Base-by-base conservation (phyloP, 2,888 invertebrate genomes). In the Andrena marginata region DNA sequence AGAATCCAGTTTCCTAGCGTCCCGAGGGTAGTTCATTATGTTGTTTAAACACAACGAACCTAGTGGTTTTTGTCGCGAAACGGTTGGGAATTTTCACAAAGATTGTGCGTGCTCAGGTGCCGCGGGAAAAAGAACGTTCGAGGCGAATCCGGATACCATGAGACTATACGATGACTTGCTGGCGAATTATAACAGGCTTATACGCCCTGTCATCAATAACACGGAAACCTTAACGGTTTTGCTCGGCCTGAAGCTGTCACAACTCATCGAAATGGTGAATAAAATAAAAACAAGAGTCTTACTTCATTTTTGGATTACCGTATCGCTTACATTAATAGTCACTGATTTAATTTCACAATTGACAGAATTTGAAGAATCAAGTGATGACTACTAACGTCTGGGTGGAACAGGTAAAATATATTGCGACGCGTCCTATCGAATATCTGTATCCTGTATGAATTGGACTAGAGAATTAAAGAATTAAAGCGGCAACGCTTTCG, bases 361-460 rank as follows among this genome's bases (percentile, higher is more conserved):
- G 89, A 2, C 89, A 94, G 95, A 98, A 98, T 93, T 93, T 98
- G 80, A 98, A 98, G 94, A 98, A 98, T 94, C 98, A 98, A 94
- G 97, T 98, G 82, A 98, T 98, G 98, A 98, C 98, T 0, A 98
- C 98, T 0, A 98, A 98, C 93, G 95, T 98, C 16, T 98, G 98
- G 98, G 98, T 98, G 1, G 97, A 98, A 86, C 98, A 98, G 96
- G 98, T 98, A 93, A 95, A 20, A 51, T 35, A 49, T 51, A 84
- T 23, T 71, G 8, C 49, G 2, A 48, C n/a, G 7, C 4, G 10
- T 23, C 10, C 62, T 62, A 1, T 8, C 2, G 63, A 3, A 29
- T n/a, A 16, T 31, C n/a, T 33, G 2, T 13, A 20, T 31, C 23
- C n/a, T 33, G 2, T 13, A 20, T 31, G 59, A 16, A 23, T 23